phyloP scores from a whole-genome alignment of 2,797 vertebrate genomes.

The Synanceia verrucosa region DNA sequence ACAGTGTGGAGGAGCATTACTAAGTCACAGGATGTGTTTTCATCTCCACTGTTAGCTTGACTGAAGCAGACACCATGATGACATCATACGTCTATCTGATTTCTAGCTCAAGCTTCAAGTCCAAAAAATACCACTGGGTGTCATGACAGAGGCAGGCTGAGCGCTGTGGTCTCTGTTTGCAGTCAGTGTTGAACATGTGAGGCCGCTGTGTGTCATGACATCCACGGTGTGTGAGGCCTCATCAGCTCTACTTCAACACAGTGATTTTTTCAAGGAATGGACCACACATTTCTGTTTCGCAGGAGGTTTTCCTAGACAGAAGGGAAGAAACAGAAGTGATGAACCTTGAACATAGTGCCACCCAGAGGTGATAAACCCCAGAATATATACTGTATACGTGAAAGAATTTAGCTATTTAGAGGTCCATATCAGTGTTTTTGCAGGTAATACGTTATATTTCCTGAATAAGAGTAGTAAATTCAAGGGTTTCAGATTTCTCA shows the following conservation, averaged over 20 bases:
- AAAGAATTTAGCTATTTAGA: background rate
- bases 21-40: background rate
- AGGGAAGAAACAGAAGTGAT: background rate
- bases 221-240: constrained; percentile 17
- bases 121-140: constrained; percentile 64
- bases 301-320: background rate
- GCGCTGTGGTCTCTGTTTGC: constrained; percentile 77
- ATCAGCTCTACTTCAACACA: constrained; percentile 16
- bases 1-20: constrained; percentile 48
- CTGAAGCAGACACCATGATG: background rate
- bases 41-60: constrained; percentile 7
- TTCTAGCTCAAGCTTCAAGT: background rate
- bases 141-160: constrained; percentile 63
- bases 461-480: background rate
- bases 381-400: background rate
- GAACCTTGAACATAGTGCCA: background rate
- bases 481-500: background rate
- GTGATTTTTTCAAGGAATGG: constrained; percentile 9
- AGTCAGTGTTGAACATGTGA: constrained; percentile 76
- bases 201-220: constrained; percentile 33
- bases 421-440: background rate
- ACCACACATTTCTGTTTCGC: background rate
- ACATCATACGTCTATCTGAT: too few relatives aligned
- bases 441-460: background rate
- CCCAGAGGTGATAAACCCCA: background rate